Evolutionary conservation across 2,888 invertebrate genomes (phyloP).

Genomic region (Oasisia sp.): DNA sequence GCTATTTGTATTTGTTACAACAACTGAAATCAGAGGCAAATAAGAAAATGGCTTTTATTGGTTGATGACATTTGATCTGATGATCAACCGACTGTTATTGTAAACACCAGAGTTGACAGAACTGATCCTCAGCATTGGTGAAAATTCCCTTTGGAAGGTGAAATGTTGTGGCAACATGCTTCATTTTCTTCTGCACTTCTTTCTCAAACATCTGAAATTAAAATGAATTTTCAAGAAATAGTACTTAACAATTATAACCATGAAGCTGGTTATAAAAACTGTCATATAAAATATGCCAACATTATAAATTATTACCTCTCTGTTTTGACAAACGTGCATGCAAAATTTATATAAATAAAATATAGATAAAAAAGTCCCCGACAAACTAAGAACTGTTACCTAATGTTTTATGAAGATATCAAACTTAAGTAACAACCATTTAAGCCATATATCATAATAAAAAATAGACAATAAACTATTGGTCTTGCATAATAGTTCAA

Average conservation of each 20-base stretch:
- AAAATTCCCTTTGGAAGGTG: conserved; percentile 18
- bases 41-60: not conserved
- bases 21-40: not conserved
- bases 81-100: not conserved
- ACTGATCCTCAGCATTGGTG: conserved; percentile 1
- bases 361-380: too few relatives aligned
- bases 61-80: not conserved
- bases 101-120: not conserved
- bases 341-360: too few relatives aligned
- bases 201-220: conserved; percentile 19
- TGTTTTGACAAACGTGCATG: too few relatives aligned
- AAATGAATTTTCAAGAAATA: not conserved
- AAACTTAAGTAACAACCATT: too few relatives aligned
- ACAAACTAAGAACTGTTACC: too few relatives aligned
- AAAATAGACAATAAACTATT: not conserved
- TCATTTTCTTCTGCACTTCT: conserved; percentile 10
- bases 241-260: not conserved
- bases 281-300: not conserved
- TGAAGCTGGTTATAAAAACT: not conserved
- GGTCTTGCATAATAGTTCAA: not conserved
- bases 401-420: too few relatives aligned
- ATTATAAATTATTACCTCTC: too few relatives aligned
- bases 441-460: too few relatives aligned
- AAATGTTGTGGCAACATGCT: not conserved
- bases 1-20: too few relatives aligned